Conservation (phyloP, 1,140 invertebrate genomes). For the Tigriopus japonicus region DNA sequence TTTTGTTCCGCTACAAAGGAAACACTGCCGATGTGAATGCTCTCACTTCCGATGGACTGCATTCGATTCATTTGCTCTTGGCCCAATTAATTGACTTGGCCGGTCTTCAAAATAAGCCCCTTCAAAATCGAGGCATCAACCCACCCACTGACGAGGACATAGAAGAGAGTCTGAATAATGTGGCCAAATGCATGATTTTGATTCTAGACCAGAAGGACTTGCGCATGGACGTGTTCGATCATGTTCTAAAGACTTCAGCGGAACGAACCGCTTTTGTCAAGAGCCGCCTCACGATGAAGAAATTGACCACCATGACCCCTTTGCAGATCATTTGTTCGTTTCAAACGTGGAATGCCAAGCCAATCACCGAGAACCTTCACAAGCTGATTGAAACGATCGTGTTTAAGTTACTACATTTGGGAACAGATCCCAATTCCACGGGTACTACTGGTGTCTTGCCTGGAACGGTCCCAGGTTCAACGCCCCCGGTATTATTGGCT, state of each 20-base stretch:
- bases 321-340: constrained; percentile 8
- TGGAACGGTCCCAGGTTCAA: constrained; percentile 3
- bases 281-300: neutral
- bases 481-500: constrained; percentile 5
- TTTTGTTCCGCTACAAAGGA: neutral
- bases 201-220: neutral
- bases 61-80: neutral
- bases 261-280: too few relatives aligned
- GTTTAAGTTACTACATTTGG: neutral
- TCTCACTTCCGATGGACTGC: neutral
- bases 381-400: neutral
- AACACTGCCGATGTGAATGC: neutral
- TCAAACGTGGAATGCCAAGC: neutral
- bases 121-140: neutral
- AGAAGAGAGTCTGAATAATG: neutral
- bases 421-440: constrained; percentile 3
- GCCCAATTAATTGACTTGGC: neutral
- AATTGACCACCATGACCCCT: constrained; percentile 11
- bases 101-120: neutral
- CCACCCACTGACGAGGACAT: neutral
- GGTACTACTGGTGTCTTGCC: neutral
- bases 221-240: neutral
- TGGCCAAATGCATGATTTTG: neutral
- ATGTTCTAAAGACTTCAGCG: neutral
- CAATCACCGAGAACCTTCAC: neutral